Evolutionary conservation across 2,113 vertebrate genomes (phyloP), one percentile per base, ranked within the genome.

Genomic region (Percopsis transmontana): DNA sequence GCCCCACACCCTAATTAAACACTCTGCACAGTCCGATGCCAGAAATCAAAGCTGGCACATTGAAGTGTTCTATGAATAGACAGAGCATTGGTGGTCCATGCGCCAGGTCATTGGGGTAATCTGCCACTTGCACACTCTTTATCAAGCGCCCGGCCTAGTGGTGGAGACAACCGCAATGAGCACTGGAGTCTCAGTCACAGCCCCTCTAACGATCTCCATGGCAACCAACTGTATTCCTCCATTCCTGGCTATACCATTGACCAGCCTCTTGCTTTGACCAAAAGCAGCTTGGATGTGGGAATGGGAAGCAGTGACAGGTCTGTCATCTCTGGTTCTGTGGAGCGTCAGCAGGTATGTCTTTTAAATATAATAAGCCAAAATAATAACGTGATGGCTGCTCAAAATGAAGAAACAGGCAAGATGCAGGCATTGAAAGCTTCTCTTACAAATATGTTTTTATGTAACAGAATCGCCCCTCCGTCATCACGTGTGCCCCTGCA

Each of bases 401-500:
- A 8, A 40, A 40, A 40, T 40, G 11, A 40, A 40, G 39, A 40
- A 40, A 40, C 5, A 45, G n/a, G n/a, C n/a, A 41, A 41, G 40
- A 41, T 41, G 12, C 12, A 1, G 40, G 5, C 40, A 7, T 41
- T 5, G 40, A 41, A 41, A 41, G 40, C 40, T 7, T 41, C 40
- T 40, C 39, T 11, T 40, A 8, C 39, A 40, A 40, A 40, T 40
- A 40, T 40, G 39, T 40, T 40, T 69, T 33, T 0, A 33, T 33
- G 27, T 33, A 33, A 0, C 59, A 98, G 97, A 99, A 99, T 91
- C 97, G 97, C 56, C 97, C 96, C 7, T 98, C 97, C 0, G 97
- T 99, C 56, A 99, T 98, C 82, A 99, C 94, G 11, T 99, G 97
- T 5, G 97, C 96, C 5, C 96, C 96, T 1, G 94, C 95, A 1